Evolutionary conservation across 2,797 vertebrate genomes (phyloP), one percentile per base, ranked within the genome.

Genomic region (Gadopsis bispinosus): DNA sequence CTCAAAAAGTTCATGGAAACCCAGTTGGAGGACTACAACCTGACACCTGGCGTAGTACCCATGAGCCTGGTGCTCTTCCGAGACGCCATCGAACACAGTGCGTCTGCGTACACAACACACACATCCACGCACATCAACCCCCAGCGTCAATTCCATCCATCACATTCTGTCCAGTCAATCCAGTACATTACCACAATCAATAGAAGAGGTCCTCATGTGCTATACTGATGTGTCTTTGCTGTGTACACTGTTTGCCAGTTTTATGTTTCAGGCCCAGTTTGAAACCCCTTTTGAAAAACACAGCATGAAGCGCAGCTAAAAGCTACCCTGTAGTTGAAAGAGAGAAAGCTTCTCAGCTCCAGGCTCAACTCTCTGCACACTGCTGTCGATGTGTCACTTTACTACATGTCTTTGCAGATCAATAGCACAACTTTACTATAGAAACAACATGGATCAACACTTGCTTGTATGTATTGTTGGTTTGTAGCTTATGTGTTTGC

Each of bases 1-100:
- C 26, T 26, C 26, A 96, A 95, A 89, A 79, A 69, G 1, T 95
- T 93, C 69, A 94, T 95, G 91, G 93, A 95, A 87, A 93, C 81
- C 0, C 95, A 94, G 13, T 81, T 96, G 13, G 87, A 92, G 1
- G 95, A 96, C 35, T 95, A 95, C 77, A 96, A 94, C 83, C 72
- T 93, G 53, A 94, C 85, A 0, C 94, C 94, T 0, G 86, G 94
- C 0, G 77, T 94, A 0, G 93, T 94, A 20, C 92, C 94, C 0
- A 95, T 96, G 94, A 92, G 86, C 78, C 90, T 96, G 59, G 94
- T 96, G 63, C 92, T 96, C 14, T 96, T 96, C 77, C 89, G 91
- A n/a, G 95, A 96, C 4, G 93, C 95, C 26, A 91, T 96, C 0
- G 93, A 96, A 16, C 96, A 97, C 67, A 92, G 96, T 96, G 65